phyloP scores from a whole-genome alignment of 2,888 invertebrate genomes.

The Drosophila fungiperda region DNA sequence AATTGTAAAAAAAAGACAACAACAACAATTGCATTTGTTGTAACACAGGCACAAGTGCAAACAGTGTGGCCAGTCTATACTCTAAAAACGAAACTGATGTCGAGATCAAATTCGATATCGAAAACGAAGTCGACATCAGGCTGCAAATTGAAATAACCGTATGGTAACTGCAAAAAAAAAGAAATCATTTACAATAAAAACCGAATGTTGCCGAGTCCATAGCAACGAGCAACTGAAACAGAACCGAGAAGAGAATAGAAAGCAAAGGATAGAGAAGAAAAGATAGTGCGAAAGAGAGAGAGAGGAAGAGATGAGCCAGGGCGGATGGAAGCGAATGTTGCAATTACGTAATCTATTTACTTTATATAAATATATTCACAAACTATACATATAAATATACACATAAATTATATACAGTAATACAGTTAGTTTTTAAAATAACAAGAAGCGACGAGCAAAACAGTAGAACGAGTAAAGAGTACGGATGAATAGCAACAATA shows the following conservation, averaged over 20 bases:
- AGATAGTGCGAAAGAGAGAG: constrained; percentile 2
- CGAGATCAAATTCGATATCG: constrained; percentile 9
- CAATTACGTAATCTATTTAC: constrained; percentile 81
- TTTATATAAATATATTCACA: constrained; percentile 71
- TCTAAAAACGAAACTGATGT: constrained; percentile 15
- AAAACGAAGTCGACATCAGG: constrained; percentile 15
- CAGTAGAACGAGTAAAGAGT: constrained; percentile 4
- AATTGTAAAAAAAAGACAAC: constrained; percentile 46
- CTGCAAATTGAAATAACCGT: constrained; percentile 24
- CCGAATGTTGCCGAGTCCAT: constrained; percentile 36
- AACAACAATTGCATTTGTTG: constrained; percentile 34
- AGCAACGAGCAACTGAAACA: constrained; percentile 7
- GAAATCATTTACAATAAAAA: constrained; percentile 23
- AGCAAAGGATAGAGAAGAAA: neutral
- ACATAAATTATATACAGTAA: constrained; percentile 61
- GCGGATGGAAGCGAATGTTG: constrained; percentile 59
- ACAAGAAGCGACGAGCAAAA: constrained; percentile 6
- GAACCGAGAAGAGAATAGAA: neutral
- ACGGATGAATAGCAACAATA: constrained; percentile 56
- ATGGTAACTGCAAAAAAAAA: constrained; percentile 29
- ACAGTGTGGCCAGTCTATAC: constrained; percentile 24
- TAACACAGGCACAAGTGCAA: constrained; percentile 21
- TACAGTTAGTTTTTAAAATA: constrained; percentile 60
- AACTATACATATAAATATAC: constrained; percentile 62
- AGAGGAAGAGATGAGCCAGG: neutral